Evolutionary conservation across 2,888 invertebrate species (phyloP).

Genomic region (Carterocephalus palaemon): DNA sequence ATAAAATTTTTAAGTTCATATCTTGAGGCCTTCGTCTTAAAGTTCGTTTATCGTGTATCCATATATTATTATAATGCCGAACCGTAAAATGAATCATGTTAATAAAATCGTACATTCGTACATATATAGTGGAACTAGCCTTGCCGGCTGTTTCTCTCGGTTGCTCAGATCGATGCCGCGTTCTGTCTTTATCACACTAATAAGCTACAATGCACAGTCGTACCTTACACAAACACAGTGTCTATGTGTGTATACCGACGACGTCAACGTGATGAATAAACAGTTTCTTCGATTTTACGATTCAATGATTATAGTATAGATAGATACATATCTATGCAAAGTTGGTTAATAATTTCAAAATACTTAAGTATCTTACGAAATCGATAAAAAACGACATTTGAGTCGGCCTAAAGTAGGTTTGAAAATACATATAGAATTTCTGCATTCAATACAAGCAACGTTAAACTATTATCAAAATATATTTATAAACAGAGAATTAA

Average conservation of each 20-base stretch:
- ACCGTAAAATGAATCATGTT: conserved; percentile 71
- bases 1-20: conserved; percentile 8
- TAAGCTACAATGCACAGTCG: conserved; percentile 55
- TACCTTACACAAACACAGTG: conserved; percentile 39
- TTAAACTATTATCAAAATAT: neutral
- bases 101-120: conserved; percentile 75
- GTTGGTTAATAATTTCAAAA: conserved; percentile 66
- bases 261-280: conserved; percentile 74
- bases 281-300: conserved; percentile 76
- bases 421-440: neutral
- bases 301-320: conserved; percentile 70
- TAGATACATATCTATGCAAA: conserved; percentile 71
- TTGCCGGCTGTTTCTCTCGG: conserved; percentile 61
- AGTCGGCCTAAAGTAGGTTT: conserved; percentile 5
- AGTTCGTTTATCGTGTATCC: conserved; percentile 38
- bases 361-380: conserved; percentile 43
- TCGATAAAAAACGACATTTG: conserved; percentile 26
- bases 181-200: conserved; percentile 66
- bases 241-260: conserved; percentile 43
- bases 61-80: conserved; percentile 71
- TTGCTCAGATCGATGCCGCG: conserved; percentile 47
- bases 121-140: conserved; percentile 74
- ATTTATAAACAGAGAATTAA: no score
- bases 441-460: neutral
- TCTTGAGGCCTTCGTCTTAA: conserved; percentile 17